Evolutionary conservation across 2,797 vertebrate genomes (phyloP).

Genomic region (Bovichtus diacanthus): DNA sequence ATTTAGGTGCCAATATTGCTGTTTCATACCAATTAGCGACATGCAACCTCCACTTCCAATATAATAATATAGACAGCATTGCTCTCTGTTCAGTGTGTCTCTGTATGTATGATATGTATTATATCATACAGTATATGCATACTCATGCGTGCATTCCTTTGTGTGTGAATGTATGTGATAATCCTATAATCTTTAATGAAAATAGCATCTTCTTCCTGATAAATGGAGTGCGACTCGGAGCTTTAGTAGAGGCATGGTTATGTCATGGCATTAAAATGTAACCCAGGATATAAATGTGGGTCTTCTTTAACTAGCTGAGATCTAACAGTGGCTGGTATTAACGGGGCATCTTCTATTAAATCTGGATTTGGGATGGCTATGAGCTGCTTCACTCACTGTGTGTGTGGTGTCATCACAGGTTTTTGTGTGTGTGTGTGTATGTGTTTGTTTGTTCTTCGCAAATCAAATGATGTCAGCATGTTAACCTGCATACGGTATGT

Average conservation of each 20-base stretch:
- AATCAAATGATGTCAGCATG: no score
- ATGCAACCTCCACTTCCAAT: conserved; percentile 14
- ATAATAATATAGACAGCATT: conserved; percentile 37
- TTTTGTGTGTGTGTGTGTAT: no score
- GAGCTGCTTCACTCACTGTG: neutral
- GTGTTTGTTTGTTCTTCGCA: no score
- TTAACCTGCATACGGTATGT: neutral
- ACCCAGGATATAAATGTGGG: conserved; percentile 17
- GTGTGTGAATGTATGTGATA: conserved; percentile 22
- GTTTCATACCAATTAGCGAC: conserved; percentile 40
- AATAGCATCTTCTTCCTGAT: conserved; percentile 28
- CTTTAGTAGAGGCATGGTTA: conserved; percentile 16
- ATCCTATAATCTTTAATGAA: conserved; percentile 51
- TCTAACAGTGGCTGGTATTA: conserved; percentile 4
- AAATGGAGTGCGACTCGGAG: conserved; percentile 7
- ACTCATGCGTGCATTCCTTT: neutral
- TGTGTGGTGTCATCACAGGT: no score
- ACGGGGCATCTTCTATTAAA: neutral
- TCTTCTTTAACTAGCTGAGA: conserved; percentile 37
- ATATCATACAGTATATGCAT: no score
- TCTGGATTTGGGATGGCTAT: conserved; percentile 4
- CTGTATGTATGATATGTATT: neutral
- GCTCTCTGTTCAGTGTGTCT: conserved; percentile 9
- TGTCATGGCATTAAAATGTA: conserved; percentile 27
- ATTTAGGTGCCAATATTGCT: conserved; percentile 46